Conservation (phyloP, 2,797 vertebrate genomes). For the Myoxocephalus aenaeus region DNA sequence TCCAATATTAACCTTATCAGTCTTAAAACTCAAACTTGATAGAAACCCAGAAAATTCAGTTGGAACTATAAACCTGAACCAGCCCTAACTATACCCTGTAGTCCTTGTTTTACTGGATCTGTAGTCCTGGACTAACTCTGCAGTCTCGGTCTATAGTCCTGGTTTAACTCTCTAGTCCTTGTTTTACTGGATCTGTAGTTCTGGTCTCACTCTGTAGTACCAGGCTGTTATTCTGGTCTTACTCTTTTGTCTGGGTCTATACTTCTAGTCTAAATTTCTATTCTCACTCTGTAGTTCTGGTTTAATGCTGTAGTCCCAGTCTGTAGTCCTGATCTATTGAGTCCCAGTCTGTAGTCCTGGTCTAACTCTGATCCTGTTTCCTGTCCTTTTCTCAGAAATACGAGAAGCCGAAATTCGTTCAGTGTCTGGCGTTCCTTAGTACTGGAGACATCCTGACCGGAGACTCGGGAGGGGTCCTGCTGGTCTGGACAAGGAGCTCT, state of each 20-base stretch:
- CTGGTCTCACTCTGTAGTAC: background rate
- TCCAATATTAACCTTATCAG: background rate
- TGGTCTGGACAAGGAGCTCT: constrained; percentile 93
- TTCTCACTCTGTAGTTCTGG: background rate
- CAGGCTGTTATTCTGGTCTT: background rate
- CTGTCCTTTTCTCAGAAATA: constrained; percentile 87
- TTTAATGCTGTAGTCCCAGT: background rate
- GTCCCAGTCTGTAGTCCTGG: background rate
- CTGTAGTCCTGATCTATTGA: background rate
- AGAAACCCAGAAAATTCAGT: too few relatives aligned
- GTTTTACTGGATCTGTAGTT: background rate
- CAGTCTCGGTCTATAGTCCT: background rate
- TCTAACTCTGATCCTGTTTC: background rate
- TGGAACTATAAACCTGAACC: too few relatives aligned
- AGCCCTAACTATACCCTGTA: too few relatives aligned
- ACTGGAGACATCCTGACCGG: constrained; percentile 96
- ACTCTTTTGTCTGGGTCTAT: background rate
- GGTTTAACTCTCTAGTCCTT: too few relatives aligned
- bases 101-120: too few relatives aligned
- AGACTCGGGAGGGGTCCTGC: constrained; percentile 94
- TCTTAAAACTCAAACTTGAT: too few relatives aligned
- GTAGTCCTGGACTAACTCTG: background rate
- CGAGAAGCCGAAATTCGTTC: constrained; percentile 97
- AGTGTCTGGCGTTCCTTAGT: constrained; percentile 94
- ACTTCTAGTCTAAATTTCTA: background rate